Evolutionary conservation across 23 tunicate genomes (phyloP).

Genomic region (Trididemnum miniatum): DNA sequence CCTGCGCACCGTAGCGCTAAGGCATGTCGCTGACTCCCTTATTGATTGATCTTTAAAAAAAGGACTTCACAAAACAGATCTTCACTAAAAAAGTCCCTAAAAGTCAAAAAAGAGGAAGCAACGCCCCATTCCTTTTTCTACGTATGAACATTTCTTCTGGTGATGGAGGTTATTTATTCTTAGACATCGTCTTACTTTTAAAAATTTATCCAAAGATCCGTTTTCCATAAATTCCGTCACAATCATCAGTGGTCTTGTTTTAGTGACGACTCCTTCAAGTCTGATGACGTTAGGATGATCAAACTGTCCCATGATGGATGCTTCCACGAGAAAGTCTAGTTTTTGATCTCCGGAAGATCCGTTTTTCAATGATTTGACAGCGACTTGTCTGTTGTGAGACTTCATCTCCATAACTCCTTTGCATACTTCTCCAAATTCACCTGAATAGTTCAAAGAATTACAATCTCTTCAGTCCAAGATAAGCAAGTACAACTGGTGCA

Average conservation of each 20-base stretch:
- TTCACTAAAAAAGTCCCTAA: too few relatives aligned
- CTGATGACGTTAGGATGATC: slow-evolving; percentile 92
- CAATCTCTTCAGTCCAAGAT: too few relatives aligned
- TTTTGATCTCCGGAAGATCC: slow-evolving; percentile 82
- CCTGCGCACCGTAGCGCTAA: too few relatives aligned
- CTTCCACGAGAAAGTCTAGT: slow-evolving; percentile 76
- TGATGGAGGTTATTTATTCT: too few relatives aligned
- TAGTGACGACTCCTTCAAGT: slow-evolving; percentile 89
- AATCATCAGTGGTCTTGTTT: slow-evolving; percentile 81
- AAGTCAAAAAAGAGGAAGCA: too few relatives aligned
- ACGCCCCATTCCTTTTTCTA: too few relatives aligned
- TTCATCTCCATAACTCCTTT: slow-evolving; percentile 45
- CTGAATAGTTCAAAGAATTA: too few relatives aligned
- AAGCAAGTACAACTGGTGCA: too few relatives aligned
- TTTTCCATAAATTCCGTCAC: slow-evolving; percentile 94
- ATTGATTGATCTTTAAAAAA: too few relatives aligned
- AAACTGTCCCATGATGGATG: slow-evolving; percentile 93
- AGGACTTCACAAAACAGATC: too few relatives aligned
- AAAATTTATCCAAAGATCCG: slow-evolving; percentile 80
- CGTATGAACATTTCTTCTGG: too few relatives aligned
- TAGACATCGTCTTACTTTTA: slow-evolving; percentile 77
- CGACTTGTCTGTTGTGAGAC: slow-evolving; percentile 31
- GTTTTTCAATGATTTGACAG: slow-evolving; percentile 77
- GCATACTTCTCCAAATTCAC: slow-evolving; percentile 92
- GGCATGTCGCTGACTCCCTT: too few relatives aligned